Conservation (phyloP, 2,888 invertebrate genomes). For the Stenolophus ochropezus region DNA sequence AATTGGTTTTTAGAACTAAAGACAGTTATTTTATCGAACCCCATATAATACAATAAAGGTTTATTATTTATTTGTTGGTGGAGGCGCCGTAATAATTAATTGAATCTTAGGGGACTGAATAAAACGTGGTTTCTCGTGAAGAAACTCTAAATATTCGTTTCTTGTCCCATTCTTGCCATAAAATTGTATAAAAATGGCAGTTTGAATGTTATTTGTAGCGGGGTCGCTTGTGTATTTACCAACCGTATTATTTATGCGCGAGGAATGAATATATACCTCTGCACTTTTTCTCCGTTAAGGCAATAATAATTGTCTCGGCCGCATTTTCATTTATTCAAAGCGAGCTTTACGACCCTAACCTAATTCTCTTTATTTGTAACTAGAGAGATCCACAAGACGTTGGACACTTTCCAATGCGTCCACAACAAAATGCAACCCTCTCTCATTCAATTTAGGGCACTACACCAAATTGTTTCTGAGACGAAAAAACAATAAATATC, state of each 20-base stretch:
- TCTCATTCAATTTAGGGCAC: background rate
- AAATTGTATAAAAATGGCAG: conserved; percentile 46
- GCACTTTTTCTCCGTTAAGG: conserved; percentile 14
- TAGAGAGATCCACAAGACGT: background rate
- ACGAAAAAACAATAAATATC: no score
- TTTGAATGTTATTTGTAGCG: conserved; percentile 42
- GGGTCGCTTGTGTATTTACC: conserved; percentile 21
- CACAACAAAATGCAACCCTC: background rate
- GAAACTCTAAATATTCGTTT: background rate
- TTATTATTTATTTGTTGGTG: no score
- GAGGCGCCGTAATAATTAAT: no score
- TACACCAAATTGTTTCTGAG: background rate
- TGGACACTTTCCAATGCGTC: background rate
- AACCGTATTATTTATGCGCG: conserved; percentile 38
- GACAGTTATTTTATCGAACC: no score
- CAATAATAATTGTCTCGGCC: conserved; percentile 6
- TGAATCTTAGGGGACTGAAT: background rate
- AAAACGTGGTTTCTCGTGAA: no score
- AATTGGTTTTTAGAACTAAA: no score
- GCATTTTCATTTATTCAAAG: conserved; percentile 25
- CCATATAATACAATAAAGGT: no score
- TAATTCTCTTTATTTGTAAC: conserved; percentile 1
- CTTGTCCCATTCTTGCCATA: conserved; percentile 36
- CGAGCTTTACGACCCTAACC: background rate
- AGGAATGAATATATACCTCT: conserved; percentile 46